Base-by-base conservation (phyloP, 2,113 vertebrate species). In the Tenrec ecaudatus region DNA sequence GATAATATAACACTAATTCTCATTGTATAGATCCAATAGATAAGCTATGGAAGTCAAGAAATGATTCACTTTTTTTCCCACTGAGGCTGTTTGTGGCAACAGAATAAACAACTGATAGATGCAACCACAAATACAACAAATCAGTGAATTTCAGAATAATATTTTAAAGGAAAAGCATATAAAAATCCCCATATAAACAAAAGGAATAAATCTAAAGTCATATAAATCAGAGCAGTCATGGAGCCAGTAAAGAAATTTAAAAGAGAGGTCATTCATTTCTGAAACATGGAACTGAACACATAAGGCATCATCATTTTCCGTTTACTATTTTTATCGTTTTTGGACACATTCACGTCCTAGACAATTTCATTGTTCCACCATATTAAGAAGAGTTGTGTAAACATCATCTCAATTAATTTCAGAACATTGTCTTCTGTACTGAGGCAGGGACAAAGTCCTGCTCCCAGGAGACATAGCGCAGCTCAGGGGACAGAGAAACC, bases 141-240 rank as follows among this genome's bases (percentile, higher is more conserved):
- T 62, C 29, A 75, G 66, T 60, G 10, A 64, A n/a, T 68, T 25
- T 62, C 7, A 85, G 68, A 90, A 6, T 22, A 47, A 16, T 43
- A 86, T 75, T 82, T 93, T 93, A 73, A 60, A 17, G 12, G 58
- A 85, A 84, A 68, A 73, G 23, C 27, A 88, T 66, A 57, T 79
- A 69, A 19, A 80, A 66, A 23, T 66, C 58, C 20, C 58, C 20
- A 60, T 60, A 14, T 27, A 25, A 66, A 25, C 62, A 66, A 66
- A 20, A 66, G 23, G 20, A 25, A 66, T 23, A 66, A 66, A 20
- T 60, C 43, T 47, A 47, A 47, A 47, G 43, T 47, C 10, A 47
- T 66, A 66, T 5, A 25, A 9, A 22, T 23, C 62, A 66, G 62
- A 66, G 5, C 23, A 8, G 23, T 27, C 16, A 62, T 62, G 43